Conservation (phyloP, 2,113 vertebrate genomes). For the Xenopus laevis region DNA sequence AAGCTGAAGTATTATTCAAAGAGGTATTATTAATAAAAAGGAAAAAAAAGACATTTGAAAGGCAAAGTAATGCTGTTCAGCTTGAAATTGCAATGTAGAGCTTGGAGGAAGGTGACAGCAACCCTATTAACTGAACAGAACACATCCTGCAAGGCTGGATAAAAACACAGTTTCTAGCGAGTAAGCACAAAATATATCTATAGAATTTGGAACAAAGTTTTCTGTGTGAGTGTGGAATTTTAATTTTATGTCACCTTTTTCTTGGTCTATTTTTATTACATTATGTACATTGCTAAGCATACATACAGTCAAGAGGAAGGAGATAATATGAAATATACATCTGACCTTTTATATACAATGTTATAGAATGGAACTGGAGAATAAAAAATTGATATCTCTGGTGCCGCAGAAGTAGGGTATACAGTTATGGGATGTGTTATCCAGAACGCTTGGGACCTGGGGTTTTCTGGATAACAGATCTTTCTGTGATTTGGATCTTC, state of each 20-base stretch:
- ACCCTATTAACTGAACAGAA: slow-evolving; percentile 21
- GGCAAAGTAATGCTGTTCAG: slow-evolving; percentile 35
- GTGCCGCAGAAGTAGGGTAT: not conserved
- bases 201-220: not conserved
- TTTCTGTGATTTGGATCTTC: no score
- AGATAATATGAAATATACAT: no score
- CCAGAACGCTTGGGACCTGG: no score
- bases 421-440: no score
- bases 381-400: no score
- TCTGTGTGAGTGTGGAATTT: not conserved
- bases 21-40: slow-evolving; percentile 29
- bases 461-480: no score
- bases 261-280: not conserved
- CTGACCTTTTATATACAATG: no score
- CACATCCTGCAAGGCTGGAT: slow-evolving; percentile 5
- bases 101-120: slow-evolving; percentile 28
- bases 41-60: slow-evolving; percentile 31
- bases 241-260: not conserved
- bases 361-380: no score
- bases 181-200: not conserved
- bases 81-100: slow-evolving; percentile 27
- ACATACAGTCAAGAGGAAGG: no score
- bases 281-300: no score
- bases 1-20: slow-evolving; percentile 22
- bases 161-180: not conserved